A percentile compares a stretch with the other conserved stretches of the same genome.
phyloP scores from a whole-genome alignment of 2,113 vertebrate genomes.

The Miniopterus natalensis region DNA sequence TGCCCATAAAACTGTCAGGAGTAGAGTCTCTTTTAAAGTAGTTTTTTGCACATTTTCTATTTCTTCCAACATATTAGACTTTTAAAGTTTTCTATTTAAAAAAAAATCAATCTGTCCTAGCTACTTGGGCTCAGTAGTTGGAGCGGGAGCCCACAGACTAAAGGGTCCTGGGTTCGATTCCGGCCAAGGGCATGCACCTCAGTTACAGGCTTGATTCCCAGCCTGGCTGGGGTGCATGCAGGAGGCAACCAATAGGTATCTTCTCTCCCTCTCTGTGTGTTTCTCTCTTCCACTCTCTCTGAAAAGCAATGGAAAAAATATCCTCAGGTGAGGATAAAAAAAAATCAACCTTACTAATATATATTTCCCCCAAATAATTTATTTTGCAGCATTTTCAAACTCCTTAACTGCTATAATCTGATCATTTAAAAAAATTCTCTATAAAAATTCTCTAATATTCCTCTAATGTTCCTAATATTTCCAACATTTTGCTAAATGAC shows the following conservation, averaged over 20 bases:
- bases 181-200: no score
- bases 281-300: no score
- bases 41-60: not conserved
- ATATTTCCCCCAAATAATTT: not conserved
- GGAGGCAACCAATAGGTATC: no score
- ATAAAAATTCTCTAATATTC: not conserved
- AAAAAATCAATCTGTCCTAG: not conserved
- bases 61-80: not conserved
- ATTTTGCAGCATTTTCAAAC: not conserved
- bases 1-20: conserved; percentile 1
- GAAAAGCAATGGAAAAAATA: no score
- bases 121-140: no score
- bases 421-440: not conserved
- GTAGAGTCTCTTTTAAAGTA: not conserved
- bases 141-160: no score
- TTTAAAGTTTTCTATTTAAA: not conserved
- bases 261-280: no score
- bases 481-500: conserved; percentile 8
- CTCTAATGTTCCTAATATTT: not conserved
- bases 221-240: no score
- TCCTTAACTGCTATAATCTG: conserved; percentile 22
- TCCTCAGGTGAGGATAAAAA: no score
- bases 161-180: no score
- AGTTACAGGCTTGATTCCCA: no score
- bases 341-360: not conserved